Evolutionary conservation across 2,113 vertebrate species (phyloP), one percentile per base, ranked within the genome.

Genomic region (Leptobrachium ailaonicum): DNA sequence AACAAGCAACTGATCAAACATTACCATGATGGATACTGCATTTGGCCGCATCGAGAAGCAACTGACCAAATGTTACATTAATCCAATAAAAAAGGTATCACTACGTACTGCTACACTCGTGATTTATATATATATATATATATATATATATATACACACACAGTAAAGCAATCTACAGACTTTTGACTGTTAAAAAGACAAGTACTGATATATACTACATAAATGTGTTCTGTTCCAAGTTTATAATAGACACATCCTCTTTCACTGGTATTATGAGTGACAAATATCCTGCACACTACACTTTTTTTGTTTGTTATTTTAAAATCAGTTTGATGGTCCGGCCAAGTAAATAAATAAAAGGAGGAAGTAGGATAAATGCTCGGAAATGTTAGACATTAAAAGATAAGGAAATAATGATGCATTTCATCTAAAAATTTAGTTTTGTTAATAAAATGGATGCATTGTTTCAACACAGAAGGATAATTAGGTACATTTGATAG

Each of bases 341-440:
- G 79, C 79, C 79, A 81, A 81, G 64, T 69, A 72, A 72, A 72
- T 79, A 79, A 64, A 79, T 79, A 73, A 75, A 75, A 75, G 20
- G 60, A 70, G 54, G 64, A 75, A 80, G 56, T 42, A 56, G 69
- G 64, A 81, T 75, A 69, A 81, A 81, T 68, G 73, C 58, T 66
- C 71, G 72, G 79, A 81, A 75, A 81, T 75, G 79, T 69, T 81
- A 41, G 43, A 68, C 67, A 80, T 80, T 40, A 80, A 80, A 80
- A 68, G 71, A 80, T 68, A 80, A 66, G 64, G 41, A 79, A 80
- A 80, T 80, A 80, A 67, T 74, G 50, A 80, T 58, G 66, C 58
- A 60, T 81, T 74, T 81, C 6, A 69, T 81, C 79, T 69, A 50
- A 75, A 32, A 81, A 81, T 75, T 64, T 60, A 58, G 32, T 41